A percentile compares a stretch with the other conserved stretches of the same genome.
phyloP scores from a whole-genome alignment of 2,797 vertebrate species.

The Botia kubotai region DNA sequence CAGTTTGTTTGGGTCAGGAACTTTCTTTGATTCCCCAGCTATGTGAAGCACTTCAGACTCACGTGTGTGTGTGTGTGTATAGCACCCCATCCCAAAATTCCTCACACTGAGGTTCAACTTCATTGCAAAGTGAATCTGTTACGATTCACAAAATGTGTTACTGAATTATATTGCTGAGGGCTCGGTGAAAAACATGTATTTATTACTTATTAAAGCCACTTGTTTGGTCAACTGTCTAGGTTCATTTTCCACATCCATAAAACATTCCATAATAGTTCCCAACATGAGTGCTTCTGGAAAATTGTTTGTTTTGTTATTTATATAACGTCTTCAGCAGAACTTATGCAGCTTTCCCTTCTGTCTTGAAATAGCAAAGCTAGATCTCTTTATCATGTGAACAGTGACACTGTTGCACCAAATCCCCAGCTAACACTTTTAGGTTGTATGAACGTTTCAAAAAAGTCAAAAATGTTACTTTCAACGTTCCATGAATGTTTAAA shows the following conservation, averaged over 20 bases:
- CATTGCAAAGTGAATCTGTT: no score
- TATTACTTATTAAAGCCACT: conserved; percentile 22
- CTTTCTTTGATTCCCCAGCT: no score
- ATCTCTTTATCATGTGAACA: conserved; percentile 12
- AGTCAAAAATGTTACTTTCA: no score
- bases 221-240: conserved; percentile 9
- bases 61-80: no score
- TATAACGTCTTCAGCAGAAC: neutral
- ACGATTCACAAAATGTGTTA: neutral
- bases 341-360: conserved; percentile 3
- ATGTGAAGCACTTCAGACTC: no score
- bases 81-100: no score
- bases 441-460: no score
- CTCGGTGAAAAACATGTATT: conserved; percentile 12
- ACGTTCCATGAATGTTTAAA: no score
- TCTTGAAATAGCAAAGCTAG: conserved; percentile 1
- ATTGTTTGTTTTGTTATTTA: neutral
- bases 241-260: conserved; percentile 8
- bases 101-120: no score
- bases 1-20: no score
- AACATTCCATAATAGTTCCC: conserved; percentile 3
- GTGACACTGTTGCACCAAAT: neutral
- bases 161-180: neutral
- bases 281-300: conserved; percentile 14
- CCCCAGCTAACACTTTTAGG: no score